Evolutionary conservation across 2,888 invertebrate genomes (phyloP), one percentile per base, ranked within the genome.

Genomic region (Apodemia mormo): DNA sequence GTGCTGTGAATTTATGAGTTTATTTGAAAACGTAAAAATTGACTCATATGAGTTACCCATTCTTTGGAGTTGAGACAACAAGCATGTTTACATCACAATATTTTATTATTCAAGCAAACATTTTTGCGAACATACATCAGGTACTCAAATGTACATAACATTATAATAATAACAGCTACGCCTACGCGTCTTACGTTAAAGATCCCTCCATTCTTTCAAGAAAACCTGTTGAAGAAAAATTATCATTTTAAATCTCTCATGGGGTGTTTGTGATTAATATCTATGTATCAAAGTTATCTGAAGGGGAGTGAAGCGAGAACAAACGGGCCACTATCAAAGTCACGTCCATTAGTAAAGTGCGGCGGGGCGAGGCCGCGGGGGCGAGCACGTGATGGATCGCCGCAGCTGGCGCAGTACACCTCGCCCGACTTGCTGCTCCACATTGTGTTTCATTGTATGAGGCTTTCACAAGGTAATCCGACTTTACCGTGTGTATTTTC

Each of bases 301-400:
- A 70, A 66, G 52, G 37, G 52, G 45, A 30, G 52, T 66, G 71
- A 66, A 52, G 22, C 30, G 49, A 37, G 30, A 49, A 33, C 49
- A 52, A 66, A 52, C 49, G 14, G 10, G 76, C 68, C 67, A 77
- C 76, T 76, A 80, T 80, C 78, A 78, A 79, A 80, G 74, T 76
- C 69, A 72, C 75, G 78, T 80, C 77, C 73, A 74, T 76, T 75
- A 70, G 68, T 52, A 12, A 12, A 45, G 45, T 45, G 45, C 45
- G 45, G 45, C 12, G 12, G 45, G 9, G 8, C 9, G 7, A 9
- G 45, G 45, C 65, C 52, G 67, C 56, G 45, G 71, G 70, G 71
- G 71, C 14, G 68, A 67, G 73, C 74, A 73, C 75, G 77, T 78
- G 79, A 80, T 80, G 79, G 79, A 80, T 78, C 75, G 68, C 52